Percentiles rank a stretch among this genome's conserved stretches.
phyloP scores from a whole-genome alignment of 2,888 invertebrate species.

The Tachystola acroxantha region DNA sequence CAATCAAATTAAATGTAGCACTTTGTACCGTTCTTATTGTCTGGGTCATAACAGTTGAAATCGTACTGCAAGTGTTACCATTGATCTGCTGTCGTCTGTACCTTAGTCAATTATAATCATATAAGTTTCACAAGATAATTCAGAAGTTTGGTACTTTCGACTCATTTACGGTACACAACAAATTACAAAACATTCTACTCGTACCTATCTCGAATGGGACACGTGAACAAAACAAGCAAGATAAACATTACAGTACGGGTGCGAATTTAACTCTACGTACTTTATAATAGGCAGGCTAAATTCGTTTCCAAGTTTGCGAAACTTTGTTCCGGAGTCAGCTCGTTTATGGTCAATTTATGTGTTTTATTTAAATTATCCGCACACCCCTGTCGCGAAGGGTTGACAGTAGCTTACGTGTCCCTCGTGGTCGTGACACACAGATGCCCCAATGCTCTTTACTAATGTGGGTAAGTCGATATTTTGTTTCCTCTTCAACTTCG shows the following conservation, averaged over 20 bases:
- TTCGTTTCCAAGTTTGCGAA: conserved; percentile 24
- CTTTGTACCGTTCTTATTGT: too few species aligned
- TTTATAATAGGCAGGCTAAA: conserved; percentile 20
- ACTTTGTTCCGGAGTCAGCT: conserved; percentile 18
- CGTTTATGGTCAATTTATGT: conserved; percentile 29
- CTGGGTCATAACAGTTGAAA: too few species aligned
- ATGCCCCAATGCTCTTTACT: conserved; percentile 18
- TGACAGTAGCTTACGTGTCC: conserved; percentile 20
- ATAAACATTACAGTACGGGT: conserved; percentile 5
- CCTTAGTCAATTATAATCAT: too few species aligned
- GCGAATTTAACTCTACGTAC: conserved; percentile 5
- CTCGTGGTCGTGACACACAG: conserved; percentile 13
- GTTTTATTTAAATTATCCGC: conserved; percentile 31
- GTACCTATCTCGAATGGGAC: too few species aligned
- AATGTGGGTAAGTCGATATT: conserved; percentile 23
- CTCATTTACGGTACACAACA: too few species aligned
- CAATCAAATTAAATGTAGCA: too few species aligned
- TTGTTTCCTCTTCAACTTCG: conserved; percentile 32
- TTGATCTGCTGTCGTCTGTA: too few species aligned
- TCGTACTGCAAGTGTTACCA: too few species aligned
- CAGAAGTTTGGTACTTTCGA: too few species aligned
- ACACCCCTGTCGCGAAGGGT: conserved; percentile 18
- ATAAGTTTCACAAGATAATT: too few species aligned
- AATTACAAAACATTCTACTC: too few species aligned
- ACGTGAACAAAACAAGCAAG: neutral